Conservation (phyloP, 2,797 vertebrate genomes). For the Lateolabrax maculatus region DNA sequence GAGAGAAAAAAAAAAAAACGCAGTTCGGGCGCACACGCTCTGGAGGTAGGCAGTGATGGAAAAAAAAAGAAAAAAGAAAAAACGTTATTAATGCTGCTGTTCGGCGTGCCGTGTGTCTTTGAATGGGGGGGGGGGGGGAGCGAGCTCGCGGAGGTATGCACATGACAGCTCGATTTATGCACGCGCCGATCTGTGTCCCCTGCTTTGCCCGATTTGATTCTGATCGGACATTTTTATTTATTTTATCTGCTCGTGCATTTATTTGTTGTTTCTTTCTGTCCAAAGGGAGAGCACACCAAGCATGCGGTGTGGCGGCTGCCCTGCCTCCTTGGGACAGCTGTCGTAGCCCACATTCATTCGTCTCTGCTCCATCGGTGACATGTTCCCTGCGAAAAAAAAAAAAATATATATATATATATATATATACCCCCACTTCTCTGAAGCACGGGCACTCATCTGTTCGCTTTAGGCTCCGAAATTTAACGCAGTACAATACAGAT, state of each 20-base stretch:
- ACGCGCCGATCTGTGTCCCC: constrained; percentile 49
- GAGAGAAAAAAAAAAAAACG: too few relatives aligned
- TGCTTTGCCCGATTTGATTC: constrained; percentile 54
- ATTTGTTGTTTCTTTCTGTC: too few relatives aligned
- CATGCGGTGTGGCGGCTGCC: constrained; percentile 78
- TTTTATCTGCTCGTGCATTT: too few relatives aligned
- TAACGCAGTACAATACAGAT: constrained; percentile 60
- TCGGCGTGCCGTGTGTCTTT: constrained; percentile 56
- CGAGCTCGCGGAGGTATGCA: constrained; percentile 62
- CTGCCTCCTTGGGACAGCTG: constrained; percentile 82
- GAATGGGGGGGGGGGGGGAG: constrained; percentile 50
- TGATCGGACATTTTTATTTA: constrained; percentile 76
- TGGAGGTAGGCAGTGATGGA: constrained; percentile 81
- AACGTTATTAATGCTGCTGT: constrained; percentile 73
- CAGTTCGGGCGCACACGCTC: constrained; percentile 78
- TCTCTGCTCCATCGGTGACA: constrained; percentile 78
- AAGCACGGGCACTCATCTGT: constrained; percentile 50
- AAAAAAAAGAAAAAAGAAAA: too few relatives aligned
- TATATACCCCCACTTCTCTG: constrained; percentile 61
- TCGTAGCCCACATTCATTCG: constrained; percentile 77
- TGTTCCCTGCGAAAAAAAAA: constrained; percentile 70
- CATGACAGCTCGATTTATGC: constrained; percentile 71
- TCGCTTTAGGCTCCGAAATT: constrained; percentile 51
- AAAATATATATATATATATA: too few relatives aligned
- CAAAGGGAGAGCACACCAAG: constrained; percentile 62